Evolutionary conservation across 2,888 invertebrate genomes (phyloP), one percentile per base, ranked within the genome.

Genomic region (Drosophila emarginata): DNA sequence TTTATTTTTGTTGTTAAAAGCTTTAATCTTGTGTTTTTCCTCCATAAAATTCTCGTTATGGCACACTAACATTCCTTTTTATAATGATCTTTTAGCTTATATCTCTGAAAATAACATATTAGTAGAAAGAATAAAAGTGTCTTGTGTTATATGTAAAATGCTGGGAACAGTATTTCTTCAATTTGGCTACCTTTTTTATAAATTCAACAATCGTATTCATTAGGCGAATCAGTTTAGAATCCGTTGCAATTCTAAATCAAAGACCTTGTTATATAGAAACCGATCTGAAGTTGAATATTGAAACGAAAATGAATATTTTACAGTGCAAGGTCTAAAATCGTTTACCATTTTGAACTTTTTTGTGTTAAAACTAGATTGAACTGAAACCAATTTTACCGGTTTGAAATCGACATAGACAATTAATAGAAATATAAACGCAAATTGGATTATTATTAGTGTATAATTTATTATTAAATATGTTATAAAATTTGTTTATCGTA

Each of bases 391-490:
- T 11, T 45, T 45, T 21, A 21, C 18, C 21, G 45, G 45, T 5
- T 45, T 18, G 11, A 12, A 11, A 18, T 18, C 9, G 9, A 32
- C 32, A 14, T 40, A 40, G 40, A 15, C 4, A 15, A 9, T 45
- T 1, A 2, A 9, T 32, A 32, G 11, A 18, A 45, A 45, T 45
- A 45, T 5, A 45, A 45, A 45, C 18, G 21, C 45, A 45, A 21
- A 45, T 45, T 18, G 18, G 21, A 61, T 64, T 67, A 61, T 74
- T 74, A 84, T 81, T 74, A 85, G 83, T 83, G 83, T 83, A 83
- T 83, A 85, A 87, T 83, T 83, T 87, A 87, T 87, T 82, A 86
- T 78, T 86, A 84, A 87, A 87, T 87, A 87, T 87, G 80, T 84
- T 84, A 84, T 87, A 84, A 84, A 84, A 84, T 84, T 87, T 83